Percentiles rank a stretch among this genome's conserved stretches.
These are phyloP conservation scores for Cyprinodon brontotheroides DNA, from an alignment of 2,113 vertebrate species.

Conservation along the genomic window DNA sequence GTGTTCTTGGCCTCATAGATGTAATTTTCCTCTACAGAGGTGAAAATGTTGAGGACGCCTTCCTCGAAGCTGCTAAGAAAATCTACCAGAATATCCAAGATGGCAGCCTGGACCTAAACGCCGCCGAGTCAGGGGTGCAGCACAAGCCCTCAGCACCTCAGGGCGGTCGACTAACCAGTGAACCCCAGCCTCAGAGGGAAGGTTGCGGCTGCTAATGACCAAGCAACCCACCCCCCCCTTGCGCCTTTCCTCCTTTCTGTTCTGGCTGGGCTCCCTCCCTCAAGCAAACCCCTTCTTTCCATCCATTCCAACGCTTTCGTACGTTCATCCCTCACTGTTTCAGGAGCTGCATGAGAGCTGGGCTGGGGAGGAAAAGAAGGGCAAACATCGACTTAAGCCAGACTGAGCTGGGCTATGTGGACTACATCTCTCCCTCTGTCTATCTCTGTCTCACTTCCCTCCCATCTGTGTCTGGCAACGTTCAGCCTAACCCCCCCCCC, in stretches of 20 bases:
- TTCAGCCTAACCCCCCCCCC: slow-evolving; percentile 30
- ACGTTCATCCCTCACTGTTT: slow-evolving; percentile 43
- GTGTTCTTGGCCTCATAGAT: background rate
- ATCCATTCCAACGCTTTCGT: slow-evolving; percentile 41
- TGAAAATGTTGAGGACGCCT: slow-evolving; percentile 97
- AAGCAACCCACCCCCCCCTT: slow-evolving; percentile 53
- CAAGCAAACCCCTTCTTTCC: slow-evolving; percentile 9
- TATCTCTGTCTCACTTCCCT: slow-evolving; percentile 16
- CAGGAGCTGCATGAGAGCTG: slow-evolving; percentile 48
- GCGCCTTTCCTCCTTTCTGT: slow-evolving; percentile 28
- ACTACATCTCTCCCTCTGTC: slow-evolving; percentile 79
- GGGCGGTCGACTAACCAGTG: slow-evolving; percentile 93
- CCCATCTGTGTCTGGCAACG: slow-evolving; percentile 13
- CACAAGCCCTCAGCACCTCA: slow-evolving; percentile 98
- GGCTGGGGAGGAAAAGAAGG: slow-evolving; percentile 38
- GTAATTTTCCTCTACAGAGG: slow-evolving; percentile 77
- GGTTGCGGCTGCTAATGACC: slow-evolving; percentile 98
- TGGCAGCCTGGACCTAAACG: slow-evolving; percentile 98
- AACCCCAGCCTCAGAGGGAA: slow-evolving; percentile 98
- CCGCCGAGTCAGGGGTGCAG: slow-evolving; percentile 96
- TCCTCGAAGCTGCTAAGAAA: slow-evolving; percentile 98
- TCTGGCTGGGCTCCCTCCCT: slow-evolving; percentile 14
- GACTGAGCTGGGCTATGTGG: slow-evolving; percentile 71
- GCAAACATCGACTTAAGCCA: slow-evolving; percentile 41
- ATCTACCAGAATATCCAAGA: slow-evolving; percentile 99